phyloP scores from a whole-genome alignment of 2,113 vertebrate genomes.

The Madoqua kirkii region DNA sequence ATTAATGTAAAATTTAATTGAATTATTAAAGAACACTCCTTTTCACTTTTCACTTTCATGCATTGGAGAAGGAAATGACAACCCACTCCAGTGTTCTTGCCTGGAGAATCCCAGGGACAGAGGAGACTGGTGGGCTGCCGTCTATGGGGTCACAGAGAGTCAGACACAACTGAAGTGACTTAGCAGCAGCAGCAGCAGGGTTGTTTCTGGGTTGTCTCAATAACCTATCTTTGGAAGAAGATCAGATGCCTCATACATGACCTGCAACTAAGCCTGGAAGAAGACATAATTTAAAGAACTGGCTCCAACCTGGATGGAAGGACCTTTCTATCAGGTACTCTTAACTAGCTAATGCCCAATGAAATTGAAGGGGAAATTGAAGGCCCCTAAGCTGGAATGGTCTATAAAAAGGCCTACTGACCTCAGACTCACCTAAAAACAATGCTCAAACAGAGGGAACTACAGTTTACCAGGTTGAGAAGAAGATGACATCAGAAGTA shows the following conservation, averaged over 20 bases:
- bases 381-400: background rate
- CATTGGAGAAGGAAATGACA: too few species aligned
- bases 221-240: background rate
- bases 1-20: background rate
- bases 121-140: too few species aligned
- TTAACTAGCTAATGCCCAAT: background rate
- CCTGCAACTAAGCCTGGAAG: background rate
- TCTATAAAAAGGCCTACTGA: background rate
- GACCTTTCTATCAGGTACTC: background rate
- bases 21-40: background rate
- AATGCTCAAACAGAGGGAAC: background rate
- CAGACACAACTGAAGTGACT: too few species aligned
- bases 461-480: background rate
- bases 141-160: too few species aligned
- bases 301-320: background rate
- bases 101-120: too few species aligned
- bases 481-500: background rate
- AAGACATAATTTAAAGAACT: background rate
- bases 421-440: background rate
- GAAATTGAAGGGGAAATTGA: background rate
- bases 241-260: background rate
- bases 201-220: background rate
- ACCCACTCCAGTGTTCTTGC: too few species aligned
- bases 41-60: too few species aligned
- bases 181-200: background rate